Evolutionary conservation across 64 coral and sea anemone genomes (phyloP).

Genomic region (Actinia equina): DNA sequence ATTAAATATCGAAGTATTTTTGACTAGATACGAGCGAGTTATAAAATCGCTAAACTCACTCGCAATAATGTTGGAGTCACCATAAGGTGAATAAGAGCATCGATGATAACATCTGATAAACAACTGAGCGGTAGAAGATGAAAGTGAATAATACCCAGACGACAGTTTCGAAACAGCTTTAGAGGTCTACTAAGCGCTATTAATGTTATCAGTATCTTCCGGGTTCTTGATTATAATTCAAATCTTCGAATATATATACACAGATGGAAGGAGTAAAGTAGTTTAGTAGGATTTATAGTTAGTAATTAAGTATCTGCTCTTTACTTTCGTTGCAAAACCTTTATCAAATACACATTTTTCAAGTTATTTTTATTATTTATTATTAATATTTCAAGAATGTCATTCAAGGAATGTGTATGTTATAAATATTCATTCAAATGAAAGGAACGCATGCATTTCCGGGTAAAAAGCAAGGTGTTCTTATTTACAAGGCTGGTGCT

Average conservation of each 20-base stretch:
- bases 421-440: neutral
- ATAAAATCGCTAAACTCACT: too few relatives aligned
- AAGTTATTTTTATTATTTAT: neutral
- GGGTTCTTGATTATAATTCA: neutral
- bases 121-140: neutral
- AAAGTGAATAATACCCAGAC: neutral
- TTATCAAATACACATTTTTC: neutral
- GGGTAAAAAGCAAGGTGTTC: neutral
- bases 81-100: too few relatives aligned
- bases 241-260: too few relatives aligned
- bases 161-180: slow-evolving; percentile 7
- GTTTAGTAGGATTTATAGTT: too few relatives aligned
- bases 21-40: too few relatives aligned
- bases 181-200: too few relatives aligned
- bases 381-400: neutral
- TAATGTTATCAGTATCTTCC: neutral
- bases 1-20: too few relatives aligned
- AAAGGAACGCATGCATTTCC: neutral
- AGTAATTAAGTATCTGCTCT: too few relatives aligned
- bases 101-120: neutral
- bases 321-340: neutral
- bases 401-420: neutral
- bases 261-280: too few relatives aligned
- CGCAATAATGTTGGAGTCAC: too few relatives aligned
- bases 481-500: neutral